phyloP scores from a whole-genome alignment of 2,797 vertebrate species.

The Australoheros facetus region DNA sequence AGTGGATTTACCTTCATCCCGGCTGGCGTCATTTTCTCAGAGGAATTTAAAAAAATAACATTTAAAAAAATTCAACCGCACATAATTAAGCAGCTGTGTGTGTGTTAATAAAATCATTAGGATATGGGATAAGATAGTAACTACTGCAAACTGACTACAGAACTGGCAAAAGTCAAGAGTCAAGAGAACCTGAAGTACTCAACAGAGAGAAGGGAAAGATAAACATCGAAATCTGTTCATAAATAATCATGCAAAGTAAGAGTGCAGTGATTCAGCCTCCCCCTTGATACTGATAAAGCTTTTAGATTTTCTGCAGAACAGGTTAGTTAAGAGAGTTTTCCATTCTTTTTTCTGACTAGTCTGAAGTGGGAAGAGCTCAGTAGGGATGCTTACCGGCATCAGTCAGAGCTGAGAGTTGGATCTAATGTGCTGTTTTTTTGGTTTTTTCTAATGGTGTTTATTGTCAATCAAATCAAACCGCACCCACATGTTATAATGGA shows the following conservation, averaged over 20 bases:
- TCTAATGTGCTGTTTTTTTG: background rate
- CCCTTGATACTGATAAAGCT: rapidly evolving
- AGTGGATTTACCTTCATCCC: background rate
- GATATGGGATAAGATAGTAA: background rate
- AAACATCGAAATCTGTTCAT: background rate
- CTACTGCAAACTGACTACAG: background rate
- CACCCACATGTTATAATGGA: background rate
- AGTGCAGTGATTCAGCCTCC: background rate
- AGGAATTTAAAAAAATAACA: background rate
- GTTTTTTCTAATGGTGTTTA: background rate
- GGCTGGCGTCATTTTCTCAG: background rate
- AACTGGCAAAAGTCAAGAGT: background rate
- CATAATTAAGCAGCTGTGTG: background rate
- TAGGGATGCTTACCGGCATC: background rate
- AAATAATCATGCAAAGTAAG: background rate
- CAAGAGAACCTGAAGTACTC: background rate
- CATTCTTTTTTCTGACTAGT: background rate
- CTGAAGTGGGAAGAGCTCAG: background rate
- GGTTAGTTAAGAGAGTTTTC: background rate
- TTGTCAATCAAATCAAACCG: background rate
- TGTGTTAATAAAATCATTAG: background rate
- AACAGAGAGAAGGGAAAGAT: background rate
- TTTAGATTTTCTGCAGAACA: background rate
- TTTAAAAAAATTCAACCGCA: too few species aligned
- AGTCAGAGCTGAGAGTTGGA: background rate